These are phyloP conservation scores for Argopecten irradians DNA, from an alignment of 1,140 invertebrate species.

Conservation along the genomic window DNA sequence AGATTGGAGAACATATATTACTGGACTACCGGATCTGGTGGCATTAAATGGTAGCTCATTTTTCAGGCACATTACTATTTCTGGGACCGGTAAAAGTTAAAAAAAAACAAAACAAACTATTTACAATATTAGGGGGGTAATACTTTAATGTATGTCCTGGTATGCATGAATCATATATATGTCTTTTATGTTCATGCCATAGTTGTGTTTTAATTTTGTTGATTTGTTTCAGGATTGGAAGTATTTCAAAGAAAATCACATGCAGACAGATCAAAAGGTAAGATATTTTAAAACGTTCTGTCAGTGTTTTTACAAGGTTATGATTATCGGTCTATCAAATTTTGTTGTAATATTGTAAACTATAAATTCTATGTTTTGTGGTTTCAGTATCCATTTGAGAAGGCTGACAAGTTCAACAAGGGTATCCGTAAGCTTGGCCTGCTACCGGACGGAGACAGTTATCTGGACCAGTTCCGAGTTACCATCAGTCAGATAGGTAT, in stretches of 20 bases:
- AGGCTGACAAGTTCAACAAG: constrained; percentile 96
- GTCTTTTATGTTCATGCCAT: constrained; percentile 6
- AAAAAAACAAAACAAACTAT: too few species aligned
- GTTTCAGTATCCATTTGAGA: constrained; percentile 85
- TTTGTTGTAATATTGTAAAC: neutral
- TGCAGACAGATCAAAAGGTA: constrained; percentile 77
- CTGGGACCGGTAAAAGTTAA: too few species aligned
- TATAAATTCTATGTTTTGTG: neutral
- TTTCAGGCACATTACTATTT: too few species aligned
- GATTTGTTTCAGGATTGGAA: constrained; percentile 83
- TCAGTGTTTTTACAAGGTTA: neutral
- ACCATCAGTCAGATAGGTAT: constrained; percentile 94
- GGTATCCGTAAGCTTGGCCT: constrained; percentile 93
- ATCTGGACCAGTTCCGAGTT: constrained; percentile 92
- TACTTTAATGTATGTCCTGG: too few species aligned
- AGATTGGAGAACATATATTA: too few species aligned
- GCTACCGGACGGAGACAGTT: constrained; percentile 86
- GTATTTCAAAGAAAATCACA: constrained; percentile 83
- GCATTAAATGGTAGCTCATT: too few species aligned
- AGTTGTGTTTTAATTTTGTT: neutral
- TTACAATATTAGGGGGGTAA: too few species aligned
- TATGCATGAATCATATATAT: too few species aligned
- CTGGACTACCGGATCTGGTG: too few species aligned
- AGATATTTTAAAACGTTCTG: constrained; percentile 24
- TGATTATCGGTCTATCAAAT: neutral